Conservation (phyloP, 2,797 vertebrate species). For the Eptatretus atami region DNA sequence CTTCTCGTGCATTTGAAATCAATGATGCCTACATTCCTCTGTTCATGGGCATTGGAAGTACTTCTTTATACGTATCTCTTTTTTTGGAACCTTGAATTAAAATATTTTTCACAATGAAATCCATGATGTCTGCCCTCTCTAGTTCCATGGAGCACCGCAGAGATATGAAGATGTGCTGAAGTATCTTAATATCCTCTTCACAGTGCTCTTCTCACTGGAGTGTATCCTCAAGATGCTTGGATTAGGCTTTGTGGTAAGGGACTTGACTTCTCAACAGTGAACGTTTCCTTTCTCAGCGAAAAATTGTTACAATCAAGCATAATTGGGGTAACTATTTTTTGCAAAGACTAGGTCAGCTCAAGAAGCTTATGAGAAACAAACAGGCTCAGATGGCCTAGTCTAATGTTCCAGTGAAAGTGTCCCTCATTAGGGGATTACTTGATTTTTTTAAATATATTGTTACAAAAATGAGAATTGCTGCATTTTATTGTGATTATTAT, state of each 20-base stretch:
- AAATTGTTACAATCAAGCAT: background rate
- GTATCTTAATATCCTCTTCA: conserved; percentile 75
- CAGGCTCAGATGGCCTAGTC: background rate
- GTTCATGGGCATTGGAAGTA: too few species aligned
- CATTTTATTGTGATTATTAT: too few species aligned
- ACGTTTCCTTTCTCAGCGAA: fast-evolving
- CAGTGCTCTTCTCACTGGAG: conserved; percentile 74
- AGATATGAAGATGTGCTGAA: conserved; percentile 61
- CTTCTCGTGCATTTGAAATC: too few species aligned
- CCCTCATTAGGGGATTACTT: background rate
- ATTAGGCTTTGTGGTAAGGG: conserved; percentile 61
- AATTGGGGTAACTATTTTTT: background rate
- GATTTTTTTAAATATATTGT: too few species aligned
- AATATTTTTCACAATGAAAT: too few species aligned
- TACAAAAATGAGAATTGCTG: too few species aligned
- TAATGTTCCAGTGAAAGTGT: conserved; percentile 4
- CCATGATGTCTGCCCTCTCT: too few species aligned
- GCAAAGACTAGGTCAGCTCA: background rate
- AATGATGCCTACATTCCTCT: too few species aligned
- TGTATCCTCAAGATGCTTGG: conserved; percentile 80
- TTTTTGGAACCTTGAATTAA: too few species aligned
- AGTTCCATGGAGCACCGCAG: conserved; percentile 56
- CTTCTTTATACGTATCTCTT: too few species aligned
- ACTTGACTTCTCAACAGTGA: background rate
- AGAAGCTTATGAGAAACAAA: too few species aligned